These are phyloP conservation scores for Ericerus pela DNA, from an alignment of 1,140 invertebrate genomes.

Conservation along the genomic window DNA sequence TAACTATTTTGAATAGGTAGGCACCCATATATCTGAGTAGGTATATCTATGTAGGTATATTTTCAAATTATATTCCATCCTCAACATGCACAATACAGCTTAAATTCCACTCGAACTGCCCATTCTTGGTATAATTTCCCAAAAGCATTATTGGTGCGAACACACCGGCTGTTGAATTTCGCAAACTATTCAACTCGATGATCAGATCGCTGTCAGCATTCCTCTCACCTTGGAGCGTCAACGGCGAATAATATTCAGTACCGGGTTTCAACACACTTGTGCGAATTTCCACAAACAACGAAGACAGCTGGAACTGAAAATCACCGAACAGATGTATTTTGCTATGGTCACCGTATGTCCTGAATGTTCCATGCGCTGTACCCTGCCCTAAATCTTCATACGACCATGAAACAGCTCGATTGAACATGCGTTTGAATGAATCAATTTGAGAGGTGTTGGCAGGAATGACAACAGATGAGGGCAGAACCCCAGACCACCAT, in stretches of 20 bases:
- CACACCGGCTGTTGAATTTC: neutral
- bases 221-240: neutral
- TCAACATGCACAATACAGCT: no score
- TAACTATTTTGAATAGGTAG: no score
- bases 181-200: neutral
- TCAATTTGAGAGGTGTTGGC: neutral
- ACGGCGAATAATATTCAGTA: neutral
- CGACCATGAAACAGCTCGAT: neutral
- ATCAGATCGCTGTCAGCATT: neutral
- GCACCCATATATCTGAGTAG: no score
- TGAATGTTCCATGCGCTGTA: neutral
- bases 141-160: neutral
- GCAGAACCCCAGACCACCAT: neutral
- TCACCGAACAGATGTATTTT: neutral
- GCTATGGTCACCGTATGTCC: neutral
- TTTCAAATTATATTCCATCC: no score
- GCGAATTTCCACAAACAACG: neutral
- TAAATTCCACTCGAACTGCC: slow-evolving; percentile 19
- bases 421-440: neutral
- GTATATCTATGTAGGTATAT: no score
- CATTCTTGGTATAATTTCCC: slow-evolving; percentile 23
- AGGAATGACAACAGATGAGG: neutral
- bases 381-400: no score
- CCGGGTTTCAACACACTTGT: neutral
- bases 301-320: neutral